Base-by-base conservation (phyloP, 2,113 vertebrate species). In the Phocoena sinus region DNA sequence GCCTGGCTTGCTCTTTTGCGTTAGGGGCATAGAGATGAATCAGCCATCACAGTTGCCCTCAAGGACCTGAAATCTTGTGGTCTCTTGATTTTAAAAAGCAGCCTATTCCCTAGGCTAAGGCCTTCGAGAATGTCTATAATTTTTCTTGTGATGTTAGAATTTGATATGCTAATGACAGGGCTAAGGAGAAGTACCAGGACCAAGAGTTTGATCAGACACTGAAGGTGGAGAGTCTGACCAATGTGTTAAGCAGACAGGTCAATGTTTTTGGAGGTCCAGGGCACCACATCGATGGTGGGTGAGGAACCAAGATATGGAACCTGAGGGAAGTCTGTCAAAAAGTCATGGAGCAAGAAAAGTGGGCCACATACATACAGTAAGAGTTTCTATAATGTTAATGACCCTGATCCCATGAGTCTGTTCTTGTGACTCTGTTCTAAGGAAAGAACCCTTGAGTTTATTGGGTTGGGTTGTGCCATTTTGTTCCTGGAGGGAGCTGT, bases 251-350 rank as follows among this genome's bases (percentile, higher is more conserved):
- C 33, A 47, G 23, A 2, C 9, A 38, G 8, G 8, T 23, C 83
- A 77, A 67, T 1, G 18, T 36, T 26, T 81, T 12, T 3, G 9
- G n/a, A 56, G n/a, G 15, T 41, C 11, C 23, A 31, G 26, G 47
- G 20, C 0, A 47, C 15, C 13, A 41, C 31, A n/a, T 0, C 0
- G 3, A 17, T 4, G 65, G 21, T 20, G 13, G 41, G 2, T 31
- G 26, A 23, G n/a, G 31, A 82, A 83, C 18, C 36, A 68, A 85
- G 6, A 15, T 28, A 12, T 73, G 38, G 6, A 62, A 28, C 15
- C 3, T 1, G 73, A 67, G 5, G 14, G 14, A 12, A 50, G n/a
- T 36, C 50, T 56, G 23, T 0, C 8, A 76, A 89, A 79, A 91
- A 25, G 33, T 26, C 8, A 91, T 2, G 6, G 60, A 77, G 11